phyloP scores from a whole-genome alignment of 2,888 invertebrate species.

The Operophtera brumata region DNA sequence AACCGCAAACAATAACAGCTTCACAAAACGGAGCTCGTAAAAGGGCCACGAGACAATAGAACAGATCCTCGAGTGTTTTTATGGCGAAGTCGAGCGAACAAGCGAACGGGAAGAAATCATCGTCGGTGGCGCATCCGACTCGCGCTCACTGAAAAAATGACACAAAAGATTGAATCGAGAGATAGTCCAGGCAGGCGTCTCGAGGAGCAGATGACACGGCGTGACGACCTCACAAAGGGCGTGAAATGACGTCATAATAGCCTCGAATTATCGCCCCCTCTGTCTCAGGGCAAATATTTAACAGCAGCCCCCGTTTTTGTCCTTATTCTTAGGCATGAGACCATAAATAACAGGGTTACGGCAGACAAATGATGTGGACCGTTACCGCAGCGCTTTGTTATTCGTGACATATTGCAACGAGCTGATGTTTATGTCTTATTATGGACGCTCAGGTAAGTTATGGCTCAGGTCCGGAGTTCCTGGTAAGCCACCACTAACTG shows the following conservation, averaged over 20 bases:
- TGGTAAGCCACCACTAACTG: slow-evolving; percentile 42
- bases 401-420: slow-evolving; percentile 73
- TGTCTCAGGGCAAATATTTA: slow-evolving; percentile 81
- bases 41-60: slow-evolving; percentile 77
- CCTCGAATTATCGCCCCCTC: slow-evolving; percentile 80
- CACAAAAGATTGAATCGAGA: slow-evolving; percentile 79
- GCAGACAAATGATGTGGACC: slow-evolving; percentile 75
- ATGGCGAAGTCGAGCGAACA: slow-evolving; percentile 72
- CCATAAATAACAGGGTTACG: slow-evolving; percentile 75
- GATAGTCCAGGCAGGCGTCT: slow-evolving; percentile 78
- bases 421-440: slow-evolving; percentile 78
- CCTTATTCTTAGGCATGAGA: slow-evolving; percentile 71
- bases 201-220: slow-evolving; percentile 79
- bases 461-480: slow-evolving; percentile 50
- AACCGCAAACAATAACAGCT: slow-evolving; percentile 79
- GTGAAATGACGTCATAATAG: slow-evolving; percentile 81
- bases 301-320: slow-evolving; percentile 74
- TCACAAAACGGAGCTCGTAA: slow-evolving; percentile 78
- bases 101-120: slow-evolving; percentile 73
- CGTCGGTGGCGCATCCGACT: slow-evolving; percentile 80
- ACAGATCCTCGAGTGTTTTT: slow-evolving; percentile 73
- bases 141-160: slow-evolving; percentile 72
- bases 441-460: slow-evolving; percentile 61
- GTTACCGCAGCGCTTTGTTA: slow-evolving; percentile 76
- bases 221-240: slow-evolving; percentile 79